phyloP scores from a whole-genome alignment of 1,140 invertebrate species.

The Monomorium pharaonis region DNA sequence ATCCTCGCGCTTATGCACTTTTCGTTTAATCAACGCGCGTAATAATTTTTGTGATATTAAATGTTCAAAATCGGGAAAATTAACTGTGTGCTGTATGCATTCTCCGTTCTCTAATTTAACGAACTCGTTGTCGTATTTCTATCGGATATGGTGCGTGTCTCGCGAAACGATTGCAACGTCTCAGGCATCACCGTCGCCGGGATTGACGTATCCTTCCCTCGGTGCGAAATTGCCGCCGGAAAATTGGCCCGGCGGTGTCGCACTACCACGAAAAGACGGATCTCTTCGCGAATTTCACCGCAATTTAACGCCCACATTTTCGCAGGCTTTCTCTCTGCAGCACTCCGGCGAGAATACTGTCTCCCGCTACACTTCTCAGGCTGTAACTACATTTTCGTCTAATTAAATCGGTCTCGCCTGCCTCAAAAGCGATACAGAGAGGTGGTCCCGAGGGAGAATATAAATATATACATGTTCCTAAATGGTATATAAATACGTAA shows the following conservation, averaged over 20 bases:
- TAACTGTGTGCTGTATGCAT: background rate
- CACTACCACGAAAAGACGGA: conserved; percentile 14
- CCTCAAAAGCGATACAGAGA: conserved; percentile 26
- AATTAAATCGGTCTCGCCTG: conserved; percentile 52
- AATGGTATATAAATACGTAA: background rate
- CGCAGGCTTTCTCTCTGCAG: background rate
- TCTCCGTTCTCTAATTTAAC: background rate
- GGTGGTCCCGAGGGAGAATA: conserved; percentile 5
- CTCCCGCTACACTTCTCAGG: background rate
- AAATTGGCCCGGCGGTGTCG: conserved; percentile 34
- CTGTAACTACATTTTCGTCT: conserved; percentile 38
- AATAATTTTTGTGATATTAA: background rate
- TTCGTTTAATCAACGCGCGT: background rate
- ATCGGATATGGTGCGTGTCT: background rate
- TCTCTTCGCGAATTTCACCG: background rate
- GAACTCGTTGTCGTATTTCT: background rate
- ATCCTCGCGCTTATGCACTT: background rate
- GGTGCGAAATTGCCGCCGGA: background rate
- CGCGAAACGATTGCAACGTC: background rate
- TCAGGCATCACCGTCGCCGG: background rate
- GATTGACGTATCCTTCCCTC: background rate
- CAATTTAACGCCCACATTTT: conserved; percentile 3
- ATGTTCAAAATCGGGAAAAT: background rate
- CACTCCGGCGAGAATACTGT: background rate
- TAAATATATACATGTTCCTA: background rate